Percentiles rank a stretch among this genome's conserved stretches.
Conservation (phyloP, 2,113 vertebrate species). For the Aegithalos caudatus region DNA sequence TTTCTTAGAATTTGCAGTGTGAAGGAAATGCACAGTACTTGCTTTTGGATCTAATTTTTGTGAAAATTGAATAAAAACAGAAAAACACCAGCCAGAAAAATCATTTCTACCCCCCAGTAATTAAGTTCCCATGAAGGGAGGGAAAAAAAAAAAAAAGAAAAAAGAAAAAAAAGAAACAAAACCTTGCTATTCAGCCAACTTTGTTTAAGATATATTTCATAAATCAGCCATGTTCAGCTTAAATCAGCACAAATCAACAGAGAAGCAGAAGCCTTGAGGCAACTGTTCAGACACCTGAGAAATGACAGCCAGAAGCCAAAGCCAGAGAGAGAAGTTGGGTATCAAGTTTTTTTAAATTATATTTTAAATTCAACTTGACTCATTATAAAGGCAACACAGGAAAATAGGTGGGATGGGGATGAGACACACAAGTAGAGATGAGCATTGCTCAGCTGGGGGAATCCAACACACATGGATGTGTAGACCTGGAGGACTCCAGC, state of each 20-base stretch:
- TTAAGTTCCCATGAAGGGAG: neutral
- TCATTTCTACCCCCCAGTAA: neutral
- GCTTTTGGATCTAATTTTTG: neutral
- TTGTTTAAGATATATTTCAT: neutral
- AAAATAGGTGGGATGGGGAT: neutral
- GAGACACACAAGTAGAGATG: neutral
- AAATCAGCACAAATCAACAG: neutral
- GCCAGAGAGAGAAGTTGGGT: neutral
- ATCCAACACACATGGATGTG: neutral
- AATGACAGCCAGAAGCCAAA: neutral
- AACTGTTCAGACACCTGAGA: constrained; percentile 16
- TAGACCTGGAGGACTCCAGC: neutral
- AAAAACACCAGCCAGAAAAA: neutral
- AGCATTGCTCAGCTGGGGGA: neutral
- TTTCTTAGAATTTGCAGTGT: constrained; percentile 4
- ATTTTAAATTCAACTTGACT: neutral
- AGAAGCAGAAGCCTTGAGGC: neutral
- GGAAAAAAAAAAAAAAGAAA: neutral
- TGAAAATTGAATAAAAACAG: constrained; percentile 19
- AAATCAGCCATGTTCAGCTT: neutral
- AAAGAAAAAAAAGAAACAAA: too few species aligned
- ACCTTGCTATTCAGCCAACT: neutral
- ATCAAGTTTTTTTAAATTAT: neutral
- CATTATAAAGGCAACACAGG: neutral
- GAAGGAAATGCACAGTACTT: constrained; percentile 21